Evolutionary conservation across 2,797 vertebrate species (phyloP).

Genomic region (Australoheros facetus): DNA sequence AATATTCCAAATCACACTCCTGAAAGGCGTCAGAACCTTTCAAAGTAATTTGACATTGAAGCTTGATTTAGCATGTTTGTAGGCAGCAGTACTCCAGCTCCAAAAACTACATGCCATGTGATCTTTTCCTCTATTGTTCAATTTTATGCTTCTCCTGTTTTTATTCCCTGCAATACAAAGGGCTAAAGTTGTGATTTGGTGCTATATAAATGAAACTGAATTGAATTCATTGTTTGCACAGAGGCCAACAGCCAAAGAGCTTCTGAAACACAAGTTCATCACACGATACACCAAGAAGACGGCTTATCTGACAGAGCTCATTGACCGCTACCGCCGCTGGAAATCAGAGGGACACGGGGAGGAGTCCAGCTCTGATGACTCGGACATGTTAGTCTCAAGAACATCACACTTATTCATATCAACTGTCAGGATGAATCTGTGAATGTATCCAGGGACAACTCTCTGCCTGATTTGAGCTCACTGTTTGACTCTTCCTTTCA

Average conservation of each 20-base stretch:
- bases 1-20: slow-evolving; percentile 12
- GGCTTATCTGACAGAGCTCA: slow-evolving; percentile 94
- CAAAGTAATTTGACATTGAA: neutral
- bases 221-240: slow-evolving; percentile 60
- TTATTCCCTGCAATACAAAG: neutral
- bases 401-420: neutral
- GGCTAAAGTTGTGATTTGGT: accelerated
- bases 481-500: neutral
- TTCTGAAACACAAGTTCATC: slow-evolving; percentile 97
- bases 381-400: slow-evolving; percentile 85
- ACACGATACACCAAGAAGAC: slow-evolving; percentile 95
- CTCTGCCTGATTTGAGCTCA: neutral
- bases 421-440: neutral
- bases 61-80: neutral
- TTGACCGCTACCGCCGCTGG: slow-evolving; percentile 96
- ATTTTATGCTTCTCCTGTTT: neutral
- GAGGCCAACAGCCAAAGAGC: slow-evolving; percentile 96
- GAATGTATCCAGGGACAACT: neutral
- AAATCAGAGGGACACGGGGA: slow-evolving; percentile 95
- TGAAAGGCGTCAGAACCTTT: neutral
- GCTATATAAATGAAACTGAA: neutral
- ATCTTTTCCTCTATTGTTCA: neutral
- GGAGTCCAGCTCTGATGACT: slow-evolving; percentile 96
- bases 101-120: neutral
- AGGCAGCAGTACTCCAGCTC: neutral